phyloP scores from a whole-genome alignment of 2,888 invertebrate genomes.

The Tiliacea aurago region DNA sequence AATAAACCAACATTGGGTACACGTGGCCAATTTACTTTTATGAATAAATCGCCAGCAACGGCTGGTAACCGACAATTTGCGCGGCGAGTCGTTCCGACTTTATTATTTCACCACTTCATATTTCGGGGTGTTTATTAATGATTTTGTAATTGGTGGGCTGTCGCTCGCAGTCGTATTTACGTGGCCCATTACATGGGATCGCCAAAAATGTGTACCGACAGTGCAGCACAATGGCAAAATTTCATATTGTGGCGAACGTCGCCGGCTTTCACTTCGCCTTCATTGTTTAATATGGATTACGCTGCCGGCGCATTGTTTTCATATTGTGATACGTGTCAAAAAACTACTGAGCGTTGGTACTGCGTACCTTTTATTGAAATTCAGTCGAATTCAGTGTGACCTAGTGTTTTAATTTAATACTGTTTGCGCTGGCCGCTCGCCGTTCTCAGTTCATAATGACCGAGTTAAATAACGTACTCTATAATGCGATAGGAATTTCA shows the following conservation, averaged over 20 bases:
- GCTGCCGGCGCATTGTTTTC: conserved; percentile 42
- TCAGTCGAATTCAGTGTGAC: conserved; percentile 12
- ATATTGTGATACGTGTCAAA: conserved; percentile 42
- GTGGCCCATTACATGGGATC: conserved; percentile 72
- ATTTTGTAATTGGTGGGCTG: conserved; percentile 84
- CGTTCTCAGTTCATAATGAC: conserved; percentile 24
- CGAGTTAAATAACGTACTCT: conserved; percentile 21
- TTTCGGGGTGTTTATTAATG: conserved; percentile 85
- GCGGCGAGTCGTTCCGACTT: conserved; percentile 69
- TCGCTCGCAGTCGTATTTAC: conserved; percentile 78
- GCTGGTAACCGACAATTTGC: conserved; percentile 75
- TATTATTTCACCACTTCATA: conserved; percentile 84
- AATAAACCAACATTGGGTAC: conserved; percentile 71
- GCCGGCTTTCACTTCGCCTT: conserved; percentile 37
- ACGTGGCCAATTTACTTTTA: conserved; percentile 79
- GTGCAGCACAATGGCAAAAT: conserved; percentile 36
- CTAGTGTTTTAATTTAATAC: conserved; percentile 30
- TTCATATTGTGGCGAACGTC: conserved; percentile 31
- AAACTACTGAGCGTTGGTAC: conserved; percentile 6
- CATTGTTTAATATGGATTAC: conserved; percentile 59
- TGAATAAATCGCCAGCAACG: conserved; percentile 64
- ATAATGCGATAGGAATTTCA: conserved; percentile 40
- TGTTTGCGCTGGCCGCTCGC: conserved; percentile 3
- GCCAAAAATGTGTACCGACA: conserved; percentile 58
- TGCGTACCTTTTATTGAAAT: conserved; percentile 16